Base-by-base conservation (phyloP, 2,888 invertebrate genomes). In the Ischnura elegans region DNA sequence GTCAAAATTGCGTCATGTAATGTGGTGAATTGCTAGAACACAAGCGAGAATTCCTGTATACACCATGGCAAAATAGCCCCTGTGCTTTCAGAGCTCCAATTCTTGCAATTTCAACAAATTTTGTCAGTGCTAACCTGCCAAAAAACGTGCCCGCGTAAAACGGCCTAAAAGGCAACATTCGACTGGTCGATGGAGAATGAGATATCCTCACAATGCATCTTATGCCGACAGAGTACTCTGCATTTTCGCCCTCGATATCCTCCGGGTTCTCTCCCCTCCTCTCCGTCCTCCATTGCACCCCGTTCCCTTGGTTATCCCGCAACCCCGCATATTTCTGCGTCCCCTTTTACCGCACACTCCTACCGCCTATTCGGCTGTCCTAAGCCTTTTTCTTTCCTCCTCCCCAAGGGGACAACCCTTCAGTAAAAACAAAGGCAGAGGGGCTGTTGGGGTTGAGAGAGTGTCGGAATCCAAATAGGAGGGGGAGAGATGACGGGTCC, bases 371-470 rank as follows among this genome's bases (percentile, higher is more conserved):
- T 19, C n/a, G 13, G 36, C 86, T 45, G 45, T 86, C 45, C 46
- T 25, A 46, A n/a, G 36, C n/a, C 46, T 3, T 86, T 25, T 45
- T 51, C 8, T 51, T 19, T 10, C 51, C 51, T 19, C 51, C 2
- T 10, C 86, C 86, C 86, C 0, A 21, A 36, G 25, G 86, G 86
- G 86, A 46, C 25, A 45, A n/a, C 86, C 46, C 45, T 46, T 86
- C 45, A 86, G 86, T 86, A 45, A 86, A 76, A 86, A 86, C 86
- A 86, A 86, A 86, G 42, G 86, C 10, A 25, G 66, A n/a, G 51
- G 51, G 51, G 51, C 19, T 51, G 13, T 51, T 51, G 51, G 51
- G 25, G 76, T 13, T 16, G 86, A 46, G 1, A n/a, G 25, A 86
- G 19, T 86, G 46, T 86, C n/a, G 2, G 19, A 46, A 45, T 86